Percentiles rank a stretch among this genome's conserved stretches.
Conservation (phyloP, 2,888 invertebrate genomes). For the Magallana nippona region DNA sequence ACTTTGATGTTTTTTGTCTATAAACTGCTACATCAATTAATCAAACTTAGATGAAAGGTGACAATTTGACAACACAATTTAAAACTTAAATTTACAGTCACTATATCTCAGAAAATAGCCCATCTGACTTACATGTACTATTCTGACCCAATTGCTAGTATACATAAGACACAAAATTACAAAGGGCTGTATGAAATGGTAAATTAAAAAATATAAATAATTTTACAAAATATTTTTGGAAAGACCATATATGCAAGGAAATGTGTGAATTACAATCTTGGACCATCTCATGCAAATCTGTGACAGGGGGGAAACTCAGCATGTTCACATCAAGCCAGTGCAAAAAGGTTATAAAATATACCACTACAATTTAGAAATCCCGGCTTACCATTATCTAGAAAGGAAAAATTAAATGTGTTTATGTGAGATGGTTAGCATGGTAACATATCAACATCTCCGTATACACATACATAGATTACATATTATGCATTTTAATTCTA, state of each 20-base stretch:
- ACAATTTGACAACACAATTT: too few relatives aligned
- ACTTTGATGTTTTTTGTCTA: too few relatives aligned
- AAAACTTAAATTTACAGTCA: too few relatives aligned
- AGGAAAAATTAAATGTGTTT: neutral
- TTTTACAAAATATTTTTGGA: neutral
- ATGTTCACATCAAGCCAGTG: slow-evolving; percentile 30
- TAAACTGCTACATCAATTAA: too few relatives aligned
- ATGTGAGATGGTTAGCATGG: neutral
- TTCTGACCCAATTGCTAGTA: too few relatives aligned
- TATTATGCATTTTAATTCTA: neutral
- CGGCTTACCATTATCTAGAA: slow-evolving; percentile 31
- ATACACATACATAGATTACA: neutral
- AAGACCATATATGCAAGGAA: neutral
- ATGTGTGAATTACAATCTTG: neutral
- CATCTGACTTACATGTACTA: too few relatives aligned
- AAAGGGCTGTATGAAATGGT: neutral
- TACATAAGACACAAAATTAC: too few relatives aligned
- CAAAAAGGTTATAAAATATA: slow-evolving; percentile 32
- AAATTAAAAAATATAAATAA: neutral
- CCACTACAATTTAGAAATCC: slow-evolving; percentile 16
- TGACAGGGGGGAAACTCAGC: neutral
- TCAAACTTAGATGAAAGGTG: too few relatives aligned
- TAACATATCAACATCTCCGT: neutral
- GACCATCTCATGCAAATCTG: slow-evolving; percentile 15
- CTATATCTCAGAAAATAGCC: too few relatives aligned